Conservation (phyloP, 1,140 invertebrate genomes). For the Drosophila ohnishii region DNA sequence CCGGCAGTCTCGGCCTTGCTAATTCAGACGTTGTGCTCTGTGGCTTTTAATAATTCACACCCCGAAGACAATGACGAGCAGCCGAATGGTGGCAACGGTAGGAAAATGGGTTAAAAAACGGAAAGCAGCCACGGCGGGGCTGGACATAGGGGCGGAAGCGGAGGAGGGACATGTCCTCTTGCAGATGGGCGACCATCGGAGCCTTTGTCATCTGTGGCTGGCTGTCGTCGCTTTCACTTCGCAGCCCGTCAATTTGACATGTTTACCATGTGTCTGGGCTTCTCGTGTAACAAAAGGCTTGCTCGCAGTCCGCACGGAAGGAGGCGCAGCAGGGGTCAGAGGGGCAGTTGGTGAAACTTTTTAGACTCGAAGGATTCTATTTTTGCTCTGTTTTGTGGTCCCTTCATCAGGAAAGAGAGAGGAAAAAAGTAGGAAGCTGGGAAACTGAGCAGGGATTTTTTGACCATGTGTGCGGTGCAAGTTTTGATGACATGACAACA, state of each 20-base stretch:
- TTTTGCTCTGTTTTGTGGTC: constrained; percentile 42
- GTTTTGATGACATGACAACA: constrained; percentile 66
- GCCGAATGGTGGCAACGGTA: constrained; percentile 25
- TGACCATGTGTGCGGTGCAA: constrained; percentile 26
- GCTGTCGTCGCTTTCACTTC: constrained; percentile 73
- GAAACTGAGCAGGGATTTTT: constrained; percentile 33
- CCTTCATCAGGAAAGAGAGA: constrained; percentile 8
- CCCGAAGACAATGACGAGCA: constrained; percentile 49
- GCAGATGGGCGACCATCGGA: constrained; percentile 31
- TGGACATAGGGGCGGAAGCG: constrained; percentile 3
- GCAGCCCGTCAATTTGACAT: constrained; percentile 79
- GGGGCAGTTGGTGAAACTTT: constrained; percentile 55
- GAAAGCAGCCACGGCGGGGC: constrained; percentile 14
- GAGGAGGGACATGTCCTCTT: constrained; percentile 4
- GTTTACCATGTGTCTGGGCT: constrained; percentile 78
- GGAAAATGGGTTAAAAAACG: constrained; percentile 71
- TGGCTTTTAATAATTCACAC: constrained; percentile 81
- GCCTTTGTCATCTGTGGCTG: constrained; percentile 62
- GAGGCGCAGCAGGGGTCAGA: neutral
- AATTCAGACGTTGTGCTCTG: constrained; percentile 70
- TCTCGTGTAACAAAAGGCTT: constrained; percentile 75
- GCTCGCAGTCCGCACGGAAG: constrained; percentile 30
- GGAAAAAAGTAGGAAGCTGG: neutral
- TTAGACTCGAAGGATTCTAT: constrained; percentile 53
- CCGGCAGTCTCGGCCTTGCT: constrained; percentile 40